A percentile compares a stretch with the other conserved stretches of the same genome.
These are phyloP conservation scores for Oostethus manadensis DNA, from an alignment of 2,113 vertebrate genomes.

Conservation along the genomic window DNA sequence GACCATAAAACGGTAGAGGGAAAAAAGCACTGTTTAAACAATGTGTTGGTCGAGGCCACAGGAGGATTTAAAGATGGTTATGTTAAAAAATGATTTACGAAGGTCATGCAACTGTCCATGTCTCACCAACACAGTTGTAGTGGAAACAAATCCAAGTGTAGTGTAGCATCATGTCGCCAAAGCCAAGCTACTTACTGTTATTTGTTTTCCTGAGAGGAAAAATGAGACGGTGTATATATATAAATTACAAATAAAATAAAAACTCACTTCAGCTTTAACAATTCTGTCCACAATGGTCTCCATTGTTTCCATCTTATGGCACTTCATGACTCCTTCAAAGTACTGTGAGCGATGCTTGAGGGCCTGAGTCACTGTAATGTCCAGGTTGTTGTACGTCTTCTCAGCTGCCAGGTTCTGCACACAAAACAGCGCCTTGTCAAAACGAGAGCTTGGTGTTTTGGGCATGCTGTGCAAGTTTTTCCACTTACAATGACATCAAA, in stretches of 20 bases:
- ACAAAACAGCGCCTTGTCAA: not conserved
- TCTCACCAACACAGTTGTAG: too few species aligned
- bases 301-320: conserved; percentile 89
- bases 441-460: not conserved
- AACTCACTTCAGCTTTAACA: conserved; percentile 92
- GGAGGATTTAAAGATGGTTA: too few species aligned
- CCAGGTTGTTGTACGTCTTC: conserved; percentile 98
- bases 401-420: conserved; percentile 95
- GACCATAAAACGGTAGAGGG: too few species aligned
- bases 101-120: too few species aligned
- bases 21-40: too few species aligned
- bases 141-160: too few species aligned
- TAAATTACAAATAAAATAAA: not conserved
- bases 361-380: conserved; percentile 94
- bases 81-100: too few species aligned
- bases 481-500: conserved; percentile 99
- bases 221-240: too few species aligned
- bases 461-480: not conserved
- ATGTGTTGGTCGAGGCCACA: too few species aligned
- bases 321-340: conserved; percentile 97
- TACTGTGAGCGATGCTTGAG: conserved; percentile 96
- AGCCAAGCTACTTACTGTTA: too few species aligned
- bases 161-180: too few species aligned
- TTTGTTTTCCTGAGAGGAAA: too few species aligned
- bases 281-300: conserved; percentile 97